Conservation (phyloP, 1,140 invertebrate species). For the Cydia amplana region DNA sequence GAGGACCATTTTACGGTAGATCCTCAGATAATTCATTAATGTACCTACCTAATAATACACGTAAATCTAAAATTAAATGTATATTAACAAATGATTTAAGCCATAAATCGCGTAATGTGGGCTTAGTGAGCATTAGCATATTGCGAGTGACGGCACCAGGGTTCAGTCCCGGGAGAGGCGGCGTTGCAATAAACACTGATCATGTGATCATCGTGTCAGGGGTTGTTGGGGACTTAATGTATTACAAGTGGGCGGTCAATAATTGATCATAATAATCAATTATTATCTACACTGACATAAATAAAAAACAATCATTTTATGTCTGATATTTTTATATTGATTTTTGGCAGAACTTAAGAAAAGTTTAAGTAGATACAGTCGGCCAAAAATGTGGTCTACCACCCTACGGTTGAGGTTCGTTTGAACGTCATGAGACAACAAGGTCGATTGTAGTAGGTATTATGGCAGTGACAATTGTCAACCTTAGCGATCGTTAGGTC, state of each 20-base stretch:
- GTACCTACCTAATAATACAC: background rate
- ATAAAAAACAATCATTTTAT: too few relatives aligned
- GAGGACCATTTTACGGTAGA: too few relatives aligned
- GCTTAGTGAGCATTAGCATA: constrained; percentile 14
- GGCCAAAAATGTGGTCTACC: too few relatives aligned
- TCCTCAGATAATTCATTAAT: too few relatives aligned
- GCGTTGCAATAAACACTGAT: background rate
- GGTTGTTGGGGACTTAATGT: background rate
- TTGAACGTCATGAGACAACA: too few relatives aligned
- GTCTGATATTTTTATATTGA: too few relatives aligned
- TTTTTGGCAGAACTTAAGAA: too few relatives aligned
- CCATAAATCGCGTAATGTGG: background rate
- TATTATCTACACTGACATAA: background rate
- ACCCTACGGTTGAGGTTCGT: too few relatives aligned
- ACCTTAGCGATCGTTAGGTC: too few relatives aligned
- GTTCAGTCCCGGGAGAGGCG: constrained; percentile 10
- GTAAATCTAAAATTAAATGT: background rate
- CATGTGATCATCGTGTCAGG: background rate
- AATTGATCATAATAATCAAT: background rate
- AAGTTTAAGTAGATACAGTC: too few relatives aligned
- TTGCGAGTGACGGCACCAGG: background rate
- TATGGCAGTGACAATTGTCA: too few relatives aligned
- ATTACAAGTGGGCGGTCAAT: background rate
- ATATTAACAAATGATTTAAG: background rate
- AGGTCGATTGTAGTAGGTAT: too few relatives aligned